Evolutionary conservation across 2,113 vertebrate genomes (phyloP).

Genomic region (Leiothrix lutea): DNA sequence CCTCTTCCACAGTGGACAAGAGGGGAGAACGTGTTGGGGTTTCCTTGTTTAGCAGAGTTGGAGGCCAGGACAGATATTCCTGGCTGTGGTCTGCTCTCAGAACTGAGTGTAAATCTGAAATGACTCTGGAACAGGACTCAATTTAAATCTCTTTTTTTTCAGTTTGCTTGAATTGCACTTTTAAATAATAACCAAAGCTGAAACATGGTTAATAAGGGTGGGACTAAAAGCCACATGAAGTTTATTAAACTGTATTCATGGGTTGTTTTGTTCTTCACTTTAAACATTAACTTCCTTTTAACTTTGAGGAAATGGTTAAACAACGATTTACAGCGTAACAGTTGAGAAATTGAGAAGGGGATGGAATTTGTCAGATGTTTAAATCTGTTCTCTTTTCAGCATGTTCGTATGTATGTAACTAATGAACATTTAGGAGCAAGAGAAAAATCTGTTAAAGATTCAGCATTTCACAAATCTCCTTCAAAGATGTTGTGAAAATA

Average conservation of each 20-base stretch:
- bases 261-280: slow-evolving; percentile 1
- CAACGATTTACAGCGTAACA: background rate
- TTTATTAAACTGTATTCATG: background rate
- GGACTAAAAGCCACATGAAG: background rate
- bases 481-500: slow-evolving; percentile 39
- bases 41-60: background rate
- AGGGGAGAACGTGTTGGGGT: background rate
- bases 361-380: slow-evolving; percentile 57
- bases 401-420: background rate
- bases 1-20: background rate
- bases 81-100: background rate
- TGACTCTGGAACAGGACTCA: background rate
- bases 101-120: background rate
- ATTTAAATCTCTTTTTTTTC: background rate
- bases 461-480: background rate
- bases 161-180: background rate
- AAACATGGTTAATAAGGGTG: background rate
- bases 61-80: background rate
- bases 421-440: slow-evolving; percentile 1
- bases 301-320: slow-evolving; percentile 28
- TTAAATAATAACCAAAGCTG: background rate
- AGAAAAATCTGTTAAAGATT: slow-evolving; percentile 49
- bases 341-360: slow-evolving; percentile 36
- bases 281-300: slow-evolving; percentile 7
- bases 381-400: slow-evolving; percentile 3